phyloP scores from a whole-genome alignment of 1,140 invertebrate genomes.

The Patella vulgata region DNA sequence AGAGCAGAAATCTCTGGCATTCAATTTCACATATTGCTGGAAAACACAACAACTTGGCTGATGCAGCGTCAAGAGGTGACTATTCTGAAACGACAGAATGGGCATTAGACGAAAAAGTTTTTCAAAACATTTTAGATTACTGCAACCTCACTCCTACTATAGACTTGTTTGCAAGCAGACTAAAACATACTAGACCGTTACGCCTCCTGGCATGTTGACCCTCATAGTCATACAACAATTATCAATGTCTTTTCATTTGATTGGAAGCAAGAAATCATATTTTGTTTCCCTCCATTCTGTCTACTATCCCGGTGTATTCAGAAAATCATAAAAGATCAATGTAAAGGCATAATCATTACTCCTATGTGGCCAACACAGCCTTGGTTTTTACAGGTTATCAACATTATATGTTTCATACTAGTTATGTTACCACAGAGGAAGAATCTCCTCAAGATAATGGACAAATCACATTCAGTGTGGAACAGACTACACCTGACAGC shows the following conservation, averaged over 20 bases:
- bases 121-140: constrained; percentile 6
- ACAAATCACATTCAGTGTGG: constrained; percentile 8
- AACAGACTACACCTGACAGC: constrained; percentile 13
- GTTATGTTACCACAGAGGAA: constrained; percentile 16
- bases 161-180: constrained; percentile 35
- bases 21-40: constrained; percentile 32
- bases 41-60: constrained; percentile 19
- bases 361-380: constrained; percentile 29
- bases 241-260: constrained; percentile 28
- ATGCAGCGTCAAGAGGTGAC: constrained; percentile 8
- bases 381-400: constrained; percentile 25
- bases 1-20: constrained; percentile 18
- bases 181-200: constrained; percentile 19
- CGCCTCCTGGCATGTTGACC: constrained; percentile 19
- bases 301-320: constrained; percentile 9
- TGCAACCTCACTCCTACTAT: constrained; percentile 6
- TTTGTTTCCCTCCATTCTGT: constrained; percentile 31
- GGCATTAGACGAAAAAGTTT: constrained; percentile 12
- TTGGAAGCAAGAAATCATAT: constrained; percentile 22
- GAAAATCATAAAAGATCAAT: constrained; percentile 19
- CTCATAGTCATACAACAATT: constrained; percentile 4
- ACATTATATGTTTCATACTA: constrained; percentile 6
- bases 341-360: constrained; percentile 11
- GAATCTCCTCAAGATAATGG: constrained; percentile 6
- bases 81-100: constrained; percentile 26